phyloP scores from a whole-genome alignment of 2,797 vertebrate species.

The Etheostoma perlongum region DNA sequence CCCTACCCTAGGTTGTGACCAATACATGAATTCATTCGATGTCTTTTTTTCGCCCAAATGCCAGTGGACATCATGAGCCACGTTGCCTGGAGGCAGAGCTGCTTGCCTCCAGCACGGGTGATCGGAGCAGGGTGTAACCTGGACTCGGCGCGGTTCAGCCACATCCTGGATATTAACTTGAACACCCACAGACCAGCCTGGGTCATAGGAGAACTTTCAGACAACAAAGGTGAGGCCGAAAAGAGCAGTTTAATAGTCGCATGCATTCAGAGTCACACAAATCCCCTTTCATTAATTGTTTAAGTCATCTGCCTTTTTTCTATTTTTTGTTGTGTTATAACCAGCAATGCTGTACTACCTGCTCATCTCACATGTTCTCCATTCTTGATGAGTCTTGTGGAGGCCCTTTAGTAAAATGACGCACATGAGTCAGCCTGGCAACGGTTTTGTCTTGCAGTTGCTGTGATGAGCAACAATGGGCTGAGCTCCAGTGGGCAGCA shows the following conservation, averaged over 20 bases:
- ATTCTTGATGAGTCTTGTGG: background rate
- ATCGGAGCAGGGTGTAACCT: slow-evolving; percentile 96
- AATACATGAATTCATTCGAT: too few species aligned
- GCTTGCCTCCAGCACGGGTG: slow-evolving; percentile 88
- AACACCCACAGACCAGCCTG: slow-evolving; percentile 87
- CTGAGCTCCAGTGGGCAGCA: slow-evolving; percentile 48
- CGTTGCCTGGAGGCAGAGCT: slow-evolving; percentile 94
- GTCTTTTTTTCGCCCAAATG: background rate
- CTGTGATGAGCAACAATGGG: slow-evolving; percentile 84
- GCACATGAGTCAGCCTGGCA: background rate
- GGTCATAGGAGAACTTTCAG: slow-evolving; percentile 94
- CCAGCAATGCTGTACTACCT: slow-evolving; percentile 4
- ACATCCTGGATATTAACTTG: slow-evolving; percentile 86
- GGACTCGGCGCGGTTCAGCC: slow-evolving; percentile 91
- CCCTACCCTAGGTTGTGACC: too few species aligned
- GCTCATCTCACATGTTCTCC: background rate
- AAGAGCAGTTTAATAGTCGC: background rate
- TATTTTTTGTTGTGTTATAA: background rate
- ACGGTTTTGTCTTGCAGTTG: slow-evolving; percentile 82
- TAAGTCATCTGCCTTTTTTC: background rate
- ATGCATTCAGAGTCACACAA: background rate
- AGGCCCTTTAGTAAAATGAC: background rate
- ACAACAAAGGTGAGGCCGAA: slow-evolving; percentile 89
- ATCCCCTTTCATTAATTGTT: background rate
- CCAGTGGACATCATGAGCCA: slow-evolving; percentile 97